These are phyloP conservation scores for Acridotheres tristis DNA, from an alignment of 2,797 vertebrate species.

Conservation along the genomic window DNA sequence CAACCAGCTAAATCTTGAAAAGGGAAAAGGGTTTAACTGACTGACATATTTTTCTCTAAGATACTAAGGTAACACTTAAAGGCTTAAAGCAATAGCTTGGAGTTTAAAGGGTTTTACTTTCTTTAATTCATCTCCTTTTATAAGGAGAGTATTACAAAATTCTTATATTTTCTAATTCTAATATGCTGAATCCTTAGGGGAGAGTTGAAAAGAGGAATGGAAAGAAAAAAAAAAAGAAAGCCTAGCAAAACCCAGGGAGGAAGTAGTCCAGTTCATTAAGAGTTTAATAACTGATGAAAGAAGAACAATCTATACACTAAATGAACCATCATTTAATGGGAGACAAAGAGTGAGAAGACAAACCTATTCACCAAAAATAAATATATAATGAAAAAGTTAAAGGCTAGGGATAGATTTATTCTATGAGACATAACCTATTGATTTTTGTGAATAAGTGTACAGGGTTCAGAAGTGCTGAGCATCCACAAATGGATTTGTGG, in stretches of 20 bases:
- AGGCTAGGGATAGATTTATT: not conserved
- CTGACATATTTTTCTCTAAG: not conserved
- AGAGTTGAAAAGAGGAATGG: not conserved
- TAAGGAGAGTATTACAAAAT: not conserved
- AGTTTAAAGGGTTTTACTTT: not conserved
- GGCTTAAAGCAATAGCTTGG: not conserved
- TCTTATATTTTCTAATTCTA: not conserved
- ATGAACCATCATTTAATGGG: not conserved
- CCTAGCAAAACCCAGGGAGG: not conserved
- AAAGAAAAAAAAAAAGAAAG: fast-evolving
- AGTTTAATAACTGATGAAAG: not conserved
- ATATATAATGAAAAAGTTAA: not conserved
- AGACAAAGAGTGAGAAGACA: not conserved
- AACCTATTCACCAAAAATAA: not conserved
- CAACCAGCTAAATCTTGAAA: not conserved
- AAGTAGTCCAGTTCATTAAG: not conserved
- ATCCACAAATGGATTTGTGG: not conserved
- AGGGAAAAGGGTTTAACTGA: not conserved
- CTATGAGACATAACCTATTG: not conserved
- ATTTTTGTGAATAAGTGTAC: not conserved
- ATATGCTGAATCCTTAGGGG: not conserved
- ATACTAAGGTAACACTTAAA: not conserved
- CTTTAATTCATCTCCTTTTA: not conserved
- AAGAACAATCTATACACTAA: not conserved
- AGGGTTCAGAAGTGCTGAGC: not conserved